Percentiles rank a stretch among this genome's conserved stretches.
Conservation (phyloP, 2,113 vertebrate genomes). For the Carassius auratus region DNA sequence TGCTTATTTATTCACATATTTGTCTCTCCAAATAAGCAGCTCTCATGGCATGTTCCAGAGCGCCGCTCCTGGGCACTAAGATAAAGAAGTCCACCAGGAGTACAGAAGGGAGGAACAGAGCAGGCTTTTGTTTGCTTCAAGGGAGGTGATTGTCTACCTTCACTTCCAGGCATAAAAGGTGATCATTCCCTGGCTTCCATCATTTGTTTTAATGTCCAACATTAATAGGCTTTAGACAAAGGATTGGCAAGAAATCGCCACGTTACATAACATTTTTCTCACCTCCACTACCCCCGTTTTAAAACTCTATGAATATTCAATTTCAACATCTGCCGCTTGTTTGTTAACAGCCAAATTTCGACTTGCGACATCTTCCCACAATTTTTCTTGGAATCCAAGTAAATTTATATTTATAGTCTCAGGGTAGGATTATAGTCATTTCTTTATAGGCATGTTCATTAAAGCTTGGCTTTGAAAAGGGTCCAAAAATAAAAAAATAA, state of each 20-base stretch:
- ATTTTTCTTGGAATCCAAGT: not conserved
- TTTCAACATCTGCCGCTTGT: conserved; percentile 28
- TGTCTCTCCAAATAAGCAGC: conserved; percentile 57
- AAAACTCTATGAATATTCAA: conserved; percentile 41
- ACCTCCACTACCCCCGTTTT: conserved; percentile 33
- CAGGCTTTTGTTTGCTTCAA: conserved; percentile 40
- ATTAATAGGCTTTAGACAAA: conserved; percentile 65
- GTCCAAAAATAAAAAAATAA: not conserved
- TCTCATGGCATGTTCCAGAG: conserved; percentile 54
- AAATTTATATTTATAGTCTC: not conserved
- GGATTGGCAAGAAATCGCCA: conserved; percentile 41
- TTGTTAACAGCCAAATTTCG: conserved; percentile 37
- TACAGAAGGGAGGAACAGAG: not conserved
- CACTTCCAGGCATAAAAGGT: conserved; percentile 50
- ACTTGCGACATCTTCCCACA: not conserved
- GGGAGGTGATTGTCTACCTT: conserved; percentile 34
- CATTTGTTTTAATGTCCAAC: conserved; percentile 57
- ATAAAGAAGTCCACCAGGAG: conserved; percentile 64
- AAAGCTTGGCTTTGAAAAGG: not conserved
- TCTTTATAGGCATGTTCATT: not conserved
- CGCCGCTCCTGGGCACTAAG: conserved; percentile 56
- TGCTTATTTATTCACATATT: conserved; percentile 57
- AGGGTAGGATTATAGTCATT: not conserved
- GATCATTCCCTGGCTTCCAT: conserved; percentile 53
- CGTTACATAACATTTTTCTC: conserved; percentile 64